Percentiles rank a stretch among this genome's conserved stretches.
These are phyloP conservation scores for Pygoscelis antarcticus DNA, from an alignment of 2,113 vertebrate species.

Conservation along the genomic window DNA sequence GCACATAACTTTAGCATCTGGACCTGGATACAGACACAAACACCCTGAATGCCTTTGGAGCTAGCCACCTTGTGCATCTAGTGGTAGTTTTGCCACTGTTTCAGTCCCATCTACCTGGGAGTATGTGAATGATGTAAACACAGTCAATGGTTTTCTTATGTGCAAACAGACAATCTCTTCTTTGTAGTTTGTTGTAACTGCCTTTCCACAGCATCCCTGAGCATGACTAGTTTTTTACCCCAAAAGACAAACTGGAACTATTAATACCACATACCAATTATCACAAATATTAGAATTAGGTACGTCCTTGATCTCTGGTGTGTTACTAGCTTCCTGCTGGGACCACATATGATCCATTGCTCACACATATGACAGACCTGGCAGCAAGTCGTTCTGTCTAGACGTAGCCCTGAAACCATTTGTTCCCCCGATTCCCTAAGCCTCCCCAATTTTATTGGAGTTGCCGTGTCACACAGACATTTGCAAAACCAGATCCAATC, in stretches of 20 bases:
- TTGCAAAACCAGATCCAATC: slow-evolving; percentile 11
- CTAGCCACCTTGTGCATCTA: neutral
- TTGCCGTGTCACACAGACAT: neutral
- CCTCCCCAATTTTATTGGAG: neutral
- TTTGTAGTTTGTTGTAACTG: neutral
- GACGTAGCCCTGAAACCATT: neutral
- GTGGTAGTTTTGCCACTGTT: neutral
- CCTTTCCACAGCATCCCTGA: neutral
- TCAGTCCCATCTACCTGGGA: neutral
- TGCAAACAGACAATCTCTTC: neutral
- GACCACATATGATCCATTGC: neutral
- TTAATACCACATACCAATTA: neutral
- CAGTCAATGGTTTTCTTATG: neutral
- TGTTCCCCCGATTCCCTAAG: neutral
- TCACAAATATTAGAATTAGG: neutral
- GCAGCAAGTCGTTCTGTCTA: neutral
- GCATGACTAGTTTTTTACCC: neutral
- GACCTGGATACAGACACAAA: neutral
- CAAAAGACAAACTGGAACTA: neutral
- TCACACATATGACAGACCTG: neutral
- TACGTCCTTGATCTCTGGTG: neutral
- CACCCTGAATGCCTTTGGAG: neutral
- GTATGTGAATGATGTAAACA: neutral
- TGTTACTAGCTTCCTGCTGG: neutral
- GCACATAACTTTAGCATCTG: neutral